Base-by-base conservation (phyloP, 2,888 invertebrate genomes). In the Zeuzera pyrina region DNA sequence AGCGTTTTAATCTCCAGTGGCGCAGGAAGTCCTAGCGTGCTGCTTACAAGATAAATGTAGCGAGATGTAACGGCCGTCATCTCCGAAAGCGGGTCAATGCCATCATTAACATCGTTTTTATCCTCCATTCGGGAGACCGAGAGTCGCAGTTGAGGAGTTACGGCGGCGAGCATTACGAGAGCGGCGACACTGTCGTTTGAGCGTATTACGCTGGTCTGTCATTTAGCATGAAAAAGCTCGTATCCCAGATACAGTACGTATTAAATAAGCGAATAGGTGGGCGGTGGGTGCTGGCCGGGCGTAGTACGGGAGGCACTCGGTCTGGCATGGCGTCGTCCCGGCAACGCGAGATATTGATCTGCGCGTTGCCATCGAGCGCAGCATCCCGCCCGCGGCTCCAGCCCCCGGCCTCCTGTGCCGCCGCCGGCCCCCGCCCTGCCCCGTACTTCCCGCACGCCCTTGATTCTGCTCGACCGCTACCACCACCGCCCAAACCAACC, bases 281-380 rank as follows among this genome's bases (percentile, higher is more conserved):
- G 71, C 51, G 57, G 56, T 48, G 51, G 47, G 49, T 48, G 41
- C 46, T 45, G 44, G 52, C 52, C 57, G 56, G 61, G 67, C 67
- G 71, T 77, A 74, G 79, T 83, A 78, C 83, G 84, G 73, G 83
- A 72, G 74, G 86, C 85, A 86, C 84, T 86, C 85, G 85, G 85
- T 85, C 79, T 87, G 86, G 85, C 85, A 84, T 86, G 84, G 84
- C 85, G 85, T 86, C 71, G 73, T 79, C 85, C 83, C 83, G 81
- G 85, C 67, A 77, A 86, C 87, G 69, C 58, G 71, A 71, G 74
- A 74, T 78, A 79, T 79, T 66, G 79, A 79, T 76, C 79, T 73
- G 77, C 74, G 78, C 74, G 56, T 46, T 43, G 42, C 43, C 45
- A 45, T 39, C 42, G 69, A 65, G 70, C 77, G 71, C 74, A 81